Base-by-base conservation (phyloP, 2,113 vertebrate species). In the Benitochromis conjunctus region DNA sequence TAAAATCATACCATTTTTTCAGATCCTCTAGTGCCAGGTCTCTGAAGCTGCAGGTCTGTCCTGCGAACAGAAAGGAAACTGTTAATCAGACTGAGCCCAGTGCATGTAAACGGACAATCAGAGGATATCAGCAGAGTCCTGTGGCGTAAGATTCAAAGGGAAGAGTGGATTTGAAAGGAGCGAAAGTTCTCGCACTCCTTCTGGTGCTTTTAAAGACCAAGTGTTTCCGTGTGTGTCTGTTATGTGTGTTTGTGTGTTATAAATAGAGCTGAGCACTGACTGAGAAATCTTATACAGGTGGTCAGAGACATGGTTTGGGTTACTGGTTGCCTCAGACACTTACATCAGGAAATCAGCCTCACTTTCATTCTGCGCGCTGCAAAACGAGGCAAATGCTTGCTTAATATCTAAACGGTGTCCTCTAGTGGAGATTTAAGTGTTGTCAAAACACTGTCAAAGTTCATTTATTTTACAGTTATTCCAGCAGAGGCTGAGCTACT, bases 1-100 rank as follows among this genome's bases (percentile, higher is more conserved):
- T 76, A 16, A 89, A 86, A 81, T 11, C 83, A 21, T 89, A 94
- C 94, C 94, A 94, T 94, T 57, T 26, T n/a, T 90, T 92, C 26
- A 88, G 86, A 57, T 94, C 85, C 38, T 83, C 74, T 77, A 31
- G 64, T 34, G 12, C 16, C 48, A 62, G 26, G 60, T 53, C 62
- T 81, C 26, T 87, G 46, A 60, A 80, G 60, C 36, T 60, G 41
- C 41, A 48, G 29, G 13, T 84, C 34, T 74, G 55, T 71, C 83
- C 86, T 89, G 58, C 16, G 80, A 92, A 85, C 24, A 87, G 62
- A 82, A 34, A 81, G 3, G 10, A 81, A 29, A 82, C 14, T 31
- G 53, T 2, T 5, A 66, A 6, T 7, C n/a, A 16, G 3, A 38
- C 54, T 60, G 13, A n/a, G 4, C 74, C 9, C 85, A 41, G 16